These are phyloP conservation scores for Neoaliturus tenellus DNA, from an alignment of 2,888 invertebrate genomes.

Conservation along the genomic window DNA sequence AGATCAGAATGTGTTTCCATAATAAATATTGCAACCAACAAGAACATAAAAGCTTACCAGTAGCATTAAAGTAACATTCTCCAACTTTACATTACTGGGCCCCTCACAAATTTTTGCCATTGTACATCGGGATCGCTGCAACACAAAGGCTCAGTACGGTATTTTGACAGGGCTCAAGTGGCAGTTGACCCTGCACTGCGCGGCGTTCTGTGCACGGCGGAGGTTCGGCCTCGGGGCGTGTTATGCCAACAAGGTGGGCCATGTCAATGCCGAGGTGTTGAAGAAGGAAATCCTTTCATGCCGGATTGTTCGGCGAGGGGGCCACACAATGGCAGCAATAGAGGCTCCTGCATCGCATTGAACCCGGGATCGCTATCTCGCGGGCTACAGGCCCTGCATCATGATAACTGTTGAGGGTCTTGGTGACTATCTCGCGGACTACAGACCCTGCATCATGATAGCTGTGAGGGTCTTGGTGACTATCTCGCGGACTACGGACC, in stretches of 20 bases:
- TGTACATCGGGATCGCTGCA: too few relatives aligned
- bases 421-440: too few relatives aligned
- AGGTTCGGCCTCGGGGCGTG: background rate
- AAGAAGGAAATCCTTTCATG: conserved; percentile 46
- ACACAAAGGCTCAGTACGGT: background rate
- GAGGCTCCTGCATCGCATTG: background rate
- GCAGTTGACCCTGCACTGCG: background rate
- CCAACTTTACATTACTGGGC: too few relatives aligned
- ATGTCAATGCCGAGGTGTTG: conserved; percentile 45
- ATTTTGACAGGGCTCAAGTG: background rate
- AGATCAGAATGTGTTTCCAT: too few relatives aligned
- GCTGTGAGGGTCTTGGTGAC: too few relatives aligned
- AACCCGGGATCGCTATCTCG: background rate
- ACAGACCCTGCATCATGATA: too few relatives aligned
- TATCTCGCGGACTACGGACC: too few relatives aligned
- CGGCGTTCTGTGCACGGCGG: background rate
- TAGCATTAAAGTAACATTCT: too few relatives aligned
- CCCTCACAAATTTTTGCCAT: too few relatives aligned
- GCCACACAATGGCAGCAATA: conserved; percentile 22
- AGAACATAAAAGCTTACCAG: too few relatives aligned
- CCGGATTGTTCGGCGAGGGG: conserved; percentile 24
- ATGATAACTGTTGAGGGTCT: too few relatives aligned
- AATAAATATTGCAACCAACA: too few relatives aligned
- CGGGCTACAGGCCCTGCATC: background rate
- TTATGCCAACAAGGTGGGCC: conserved; percentile 36